These are phyloP conservation scores for Dasyprocta punctata DNA, from an alignment of 2,113 vertebrate genomes.

Conservation along the genomic window DNA sequence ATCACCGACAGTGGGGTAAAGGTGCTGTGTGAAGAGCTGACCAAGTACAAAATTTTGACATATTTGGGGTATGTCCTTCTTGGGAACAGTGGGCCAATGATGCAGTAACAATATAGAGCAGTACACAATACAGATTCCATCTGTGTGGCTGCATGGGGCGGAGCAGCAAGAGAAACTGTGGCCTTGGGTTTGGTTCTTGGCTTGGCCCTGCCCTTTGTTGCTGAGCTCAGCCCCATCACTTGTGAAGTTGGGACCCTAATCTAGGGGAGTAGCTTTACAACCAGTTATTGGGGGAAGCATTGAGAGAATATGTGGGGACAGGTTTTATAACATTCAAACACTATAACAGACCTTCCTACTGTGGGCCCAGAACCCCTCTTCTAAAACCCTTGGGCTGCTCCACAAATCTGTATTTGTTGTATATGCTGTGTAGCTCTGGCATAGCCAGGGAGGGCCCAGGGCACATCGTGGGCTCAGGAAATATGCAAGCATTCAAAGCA, in stretches of 20 bases:
- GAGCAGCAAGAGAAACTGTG: neutral
- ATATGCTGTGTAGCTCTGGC: fast-evolving
- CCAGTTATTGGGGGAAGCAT: neutral
- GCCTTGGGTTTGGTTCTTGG: neutral
- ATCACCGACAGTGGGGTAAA: constrained; percentile 92
- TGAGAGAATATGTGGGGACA: neutral
- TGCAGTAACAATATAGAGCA: fast-evolving
- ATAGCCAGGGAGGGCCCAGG: neutral
- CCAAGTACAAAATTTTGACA: constrained; percentile 91
- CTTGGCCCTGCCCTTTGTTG: fast-evolving
- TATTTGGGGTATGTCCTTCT: constrained; percentile 90
- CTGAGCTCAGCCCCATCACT: neutral
- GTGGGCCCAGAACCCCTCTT: neutral
- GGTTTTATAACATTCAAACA: neutral
- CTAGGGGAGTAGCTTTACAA: neutral
- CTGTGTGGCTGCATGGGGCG: fast-evolving
- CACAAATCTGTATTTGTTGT: fast-evolving
- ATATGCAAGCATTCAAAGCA: neutral
- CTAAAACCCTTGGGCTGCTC: neutral
- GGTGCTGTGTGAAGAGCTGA: constrained; percentile 93
- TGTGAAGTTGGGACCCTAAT: neutral
- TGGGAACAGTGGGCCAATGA: neutral
- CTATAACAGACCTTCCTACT: neutral
- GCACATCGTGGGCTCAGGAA: neutral
- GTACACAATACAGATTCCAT: neutral